Evolutionary conservation across 2,113 vertebrate species (phyloP).

Genomic region (Baryphthengus martii): DNA sequence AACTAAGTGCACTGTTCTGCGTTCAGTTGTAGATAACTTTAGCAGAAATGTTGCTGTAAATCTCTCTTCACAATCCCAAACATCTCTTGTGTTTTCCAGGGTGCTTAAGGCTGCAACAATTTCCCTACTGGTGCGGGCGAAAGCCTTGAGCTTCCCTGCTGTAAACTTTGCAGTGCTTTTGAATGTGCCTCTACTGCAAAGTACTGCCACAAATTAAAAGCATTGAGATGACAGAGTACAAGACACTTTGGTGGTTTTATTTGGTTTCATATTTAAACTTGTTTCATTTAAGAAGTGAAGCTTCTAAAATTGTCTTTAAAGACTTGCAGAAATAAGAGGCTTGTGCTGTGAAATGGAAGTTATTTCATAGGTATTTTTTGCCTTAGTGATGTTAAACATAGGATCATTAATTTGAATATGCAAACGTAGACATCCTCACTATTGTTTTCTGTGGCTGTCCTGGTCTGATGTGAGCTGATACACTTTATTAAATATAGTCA

Average conservation of each 20-base stretch:
- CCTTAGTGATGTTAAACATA: background rate
- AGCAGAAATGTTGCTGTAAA: background rate
- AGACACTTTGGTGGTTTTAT: background rate
- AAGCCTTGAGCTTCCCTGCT: background rate
- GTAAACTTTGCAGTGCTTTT: background rate
- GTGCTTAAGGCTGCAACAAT: background rate
- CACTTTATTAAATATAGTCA: background rate
- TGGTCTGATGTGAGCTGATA: background rate
- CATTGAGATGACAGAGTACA: background rate
- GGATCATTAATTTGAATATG: background rate
- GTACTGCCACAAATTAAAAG: background rate
- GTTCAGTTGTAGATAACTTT: background rate
- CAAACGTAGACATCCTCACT: accelerated
- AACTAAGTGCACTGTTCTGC: background rate
- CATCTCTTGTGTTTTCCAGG: background rate
- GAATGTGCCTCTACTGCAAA: background rate
- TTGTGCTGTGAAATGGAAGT: background rate
- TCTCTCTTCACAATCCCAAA: background rate
- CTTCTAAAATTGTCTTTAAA: background rate
- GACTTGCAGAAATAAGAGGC: background rate
- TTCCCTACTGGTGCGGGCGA: background rate
- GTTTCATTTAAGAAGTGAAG: background rate
- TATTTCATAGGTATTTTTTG: background rate
- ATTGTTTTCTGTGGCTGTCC: background rate
- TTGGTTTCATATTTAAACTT: background rate